Evolutionary conservation across 2,888 invertebrate genomes (phyloP).

Genomic region (Ctenicera cuprea): DNA sequence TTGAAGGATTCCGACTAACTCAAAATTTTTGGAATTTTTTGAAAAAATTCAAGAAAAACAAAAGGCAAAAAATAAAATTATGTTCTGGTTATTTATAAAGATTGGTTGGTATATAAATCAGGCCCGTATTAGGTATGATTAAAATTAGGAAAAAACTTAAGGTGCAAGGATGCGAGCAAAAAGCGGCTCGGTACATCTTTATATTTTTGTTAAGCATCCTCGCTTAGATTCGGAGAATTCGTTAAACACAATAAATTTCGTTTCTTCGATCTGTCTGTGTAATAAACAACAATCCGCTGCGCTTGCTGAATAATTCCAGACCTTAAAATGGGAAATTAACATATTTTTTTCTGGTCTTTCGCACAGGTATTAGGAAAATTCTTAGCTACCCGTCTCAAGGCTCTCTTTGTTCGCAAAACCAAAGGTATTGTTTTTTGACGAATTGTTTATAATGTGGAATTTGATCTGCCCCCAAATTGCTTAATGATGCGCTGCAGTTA

Average conservation of each 20-base stretch:
- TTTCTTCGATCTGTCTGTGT: conserved; percentile 52
- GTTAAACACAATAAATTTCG: conserved; percentile 54
- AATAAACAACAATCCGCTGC: conserved; percentile 55
- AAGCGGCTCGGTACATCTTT: conserved; percentile 24
- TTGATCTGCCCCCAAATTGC: conserved; percentile 46
- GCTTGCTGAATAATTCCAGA: conserved; percentile 60
- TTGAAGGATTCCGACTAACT: neutral
- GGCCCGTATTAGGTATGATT: neutral
- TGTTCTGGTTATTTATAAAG: too few species aligned
- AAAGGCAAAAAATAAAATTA: too few species aligned
- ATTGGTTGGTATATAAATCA: neutral
- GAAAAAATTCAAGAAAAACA: too few species aligned
- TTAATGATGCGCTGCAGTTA: conserved; percentile 44
- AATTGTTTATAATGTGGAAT: conserved; percentile 52
- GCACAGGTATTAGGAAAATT: conserved; percentile 59
- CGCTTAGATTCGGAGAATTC: conserved; percentile 51
- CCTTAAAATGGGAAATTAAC: conserved; percentile 59
- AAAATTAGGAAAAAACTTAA: conserved; percentile 8
- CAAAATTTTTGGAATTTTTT: too few species aligned
- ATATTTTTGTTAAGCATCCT: conserved; percentile 46
- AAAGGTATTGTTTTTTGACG: conserved; percentile 54
- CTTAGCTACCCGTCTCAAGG: conserved; percentile 59
- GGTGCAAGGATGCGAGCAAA: conserved; percentile 18
- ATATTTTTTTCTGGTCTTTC: conserved; percentile 59
- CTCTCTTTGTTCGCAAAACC: conserved; percentile 54